These are phyloP conservation scores for Procambarus virginalis DNA, from an alignment of 1,140 invertebrate species.

Conservation along the genomic window DNA sequence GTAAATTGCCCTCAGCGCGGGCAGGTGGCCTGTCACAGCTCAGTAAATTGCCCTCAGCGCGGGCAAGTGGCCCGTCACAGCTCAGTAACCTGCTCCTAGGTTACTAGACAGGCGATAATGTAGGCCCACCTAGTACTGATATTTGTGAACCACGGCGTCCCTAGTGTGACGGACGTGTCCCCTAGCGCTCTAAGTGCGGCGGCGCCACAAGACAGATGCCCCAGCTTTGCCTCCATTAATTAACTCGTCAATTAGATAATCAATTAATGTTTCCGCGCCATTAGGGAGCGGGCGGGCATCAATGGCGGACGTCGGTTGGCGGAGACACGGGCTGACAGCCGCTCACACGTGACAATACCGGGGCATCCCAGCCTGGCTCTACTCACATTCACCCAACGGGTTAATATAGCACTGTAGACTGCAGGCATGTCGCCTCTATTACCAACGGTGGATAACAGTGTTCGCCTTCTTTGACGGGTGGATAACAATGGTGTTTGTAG, in stretches of 20 bases:
- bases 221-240: background rate
- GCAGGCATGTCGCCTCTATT: background rate
- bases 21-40: too few species aligned
- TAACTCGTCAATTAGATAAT: conserved; percentile 17
- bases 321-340: background rate
- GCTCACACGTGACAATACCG: background rate
- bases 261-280: conserved; percentile 15
- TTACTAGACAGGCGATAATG: too few species aligned
- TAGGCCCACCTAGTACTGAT: too few species aligned
- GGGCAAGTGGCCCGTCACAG: too few species aligned
- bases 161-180: too few species aligned
- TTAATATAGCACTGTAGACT: background rate
- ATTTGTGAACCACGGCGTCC: too few species aligned
- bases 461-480: background rate
- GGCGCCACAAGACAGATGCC: background rate
- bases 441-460: background rate
- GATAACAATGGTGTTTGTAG: background rate
- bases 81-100: too few species aligned
- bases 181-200: too few species aligned
- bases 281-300: background rate
- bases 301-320: background rate
- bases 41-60: too few species aligned
- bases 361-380: background rate
- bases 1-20: too few species aligned
- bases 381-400: background rate